phyloP scores from a whole-genome alignment of 2,797 vertebrate genomes.

The Lacerta agilis region DNA sequence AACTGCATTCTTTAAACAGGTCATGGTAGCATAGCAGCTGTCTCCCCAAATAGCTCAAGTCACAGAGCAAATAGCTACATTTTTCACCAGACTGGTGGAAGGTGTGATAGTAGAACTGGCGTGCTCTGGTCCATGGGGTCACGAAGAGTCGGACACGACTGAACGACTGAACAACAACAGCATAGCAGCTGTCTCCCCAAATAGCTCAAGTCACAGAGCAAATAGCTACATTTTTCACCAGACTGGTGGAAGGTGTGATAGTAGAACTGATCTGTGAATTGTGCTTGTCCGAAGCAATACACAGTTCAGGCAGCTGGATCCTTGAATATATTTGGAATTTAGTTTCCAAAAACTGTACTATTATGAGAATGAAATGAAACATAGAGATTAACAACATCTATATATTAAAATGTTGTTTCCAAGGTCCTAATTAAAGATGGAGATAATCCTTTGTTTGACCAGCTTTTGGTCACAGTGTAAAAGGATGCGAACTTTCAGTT shows the following conservation, averaged over 20 bases:
- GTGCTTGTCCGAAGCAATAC: neutral
- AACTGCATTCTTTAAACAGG: neutral
- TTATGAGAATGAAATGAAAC: neutral
- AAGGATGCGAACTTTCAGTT: neutral
- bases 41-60: neutral
- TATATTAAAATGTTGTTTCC: neutral
- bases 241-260: neutral
- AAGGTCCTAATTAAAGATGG: neutral
- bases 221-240: neutral
- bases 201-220: neutral
- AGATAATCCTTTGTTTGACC: neutral
- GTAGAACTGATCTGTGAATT: neutral
- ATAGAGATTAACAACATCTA: neutral
- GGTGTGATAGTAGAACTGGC: too few relatives aligned
- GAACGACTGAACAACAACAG: too few relatives aligned
- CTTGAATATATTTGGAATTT: neutral
- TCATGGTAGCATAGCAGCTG: neutral
- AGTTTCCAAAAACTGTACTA: neutral
- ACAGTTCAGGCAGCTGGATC: neutral
- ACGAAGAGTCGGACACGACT: too few relatives aligned
- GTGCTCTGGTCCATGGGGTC: too few relatives aligned
- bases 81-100: neutral
- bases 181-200: neutral
- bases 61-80: too few relatives aligned
- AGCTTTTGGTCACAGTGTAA: neutral